Conservation (phyloP, 2,797 vertebrate genomes). For the Limosa lapponica region DNA sequence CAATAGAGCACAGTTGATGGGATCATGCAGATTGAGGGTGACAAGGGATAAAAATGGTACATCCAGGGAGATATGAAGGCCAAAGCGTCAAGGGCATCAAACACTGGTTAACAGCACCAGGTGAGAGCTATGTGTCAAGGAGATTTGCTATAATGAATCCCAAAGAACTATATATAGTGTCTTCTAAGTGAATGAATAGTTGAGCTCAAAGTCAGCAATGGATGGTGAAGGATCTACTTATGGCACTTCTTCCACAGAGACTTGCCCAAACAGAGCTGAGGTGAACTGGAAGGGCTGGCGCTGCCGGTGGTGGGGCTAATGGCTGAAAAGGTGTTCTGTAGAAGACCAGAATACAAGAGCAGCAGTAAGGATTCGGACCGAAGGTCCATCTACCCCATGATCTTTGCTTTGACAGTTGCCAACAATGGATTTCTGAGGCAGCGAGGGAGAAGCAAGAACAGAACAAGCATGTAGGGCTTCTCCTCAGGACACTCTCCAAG, state of each 20-base stretch:
- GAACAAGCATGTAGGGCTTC: neutral
- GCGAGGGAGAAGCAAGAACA: neutral
- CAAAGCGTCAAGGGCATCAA: neutral
- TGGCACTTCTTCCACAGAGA: neutral
- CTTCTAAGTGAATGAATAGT: neutral
- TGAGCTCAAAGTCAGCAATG: neutral
- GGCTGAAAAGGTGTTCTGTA: neutral
- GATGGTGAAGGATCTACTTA: neutral
- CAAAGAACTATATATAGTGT: neutral
- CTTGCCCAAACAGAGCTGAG: neutral
- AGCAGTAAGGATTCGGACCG: neutral
- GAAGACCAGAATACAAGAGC: neutral
- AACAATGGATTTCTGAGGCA: neutral
- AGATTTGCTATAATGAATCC: neutral
- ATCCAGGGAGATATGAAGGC: neutral
- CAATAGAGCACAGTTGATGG: neutral
- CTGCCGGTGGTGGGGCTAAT: neutral
- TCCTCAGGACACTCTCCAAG: neutral
- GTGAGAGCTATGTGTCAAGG: neutral
- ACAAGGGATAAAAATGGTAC: neutral
- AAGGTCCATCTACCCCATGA: neutral
- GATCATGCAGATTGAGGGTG: neutral
- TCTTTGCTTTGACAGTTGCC: neutral
- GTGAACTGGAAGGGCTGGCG: neutral
- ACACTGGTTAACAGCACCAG: rapidly evolving